Evolutionary conservation across 64 coral and sea anemone species (phyloP).

Genomic region (Trachythela sp.): DNA sequence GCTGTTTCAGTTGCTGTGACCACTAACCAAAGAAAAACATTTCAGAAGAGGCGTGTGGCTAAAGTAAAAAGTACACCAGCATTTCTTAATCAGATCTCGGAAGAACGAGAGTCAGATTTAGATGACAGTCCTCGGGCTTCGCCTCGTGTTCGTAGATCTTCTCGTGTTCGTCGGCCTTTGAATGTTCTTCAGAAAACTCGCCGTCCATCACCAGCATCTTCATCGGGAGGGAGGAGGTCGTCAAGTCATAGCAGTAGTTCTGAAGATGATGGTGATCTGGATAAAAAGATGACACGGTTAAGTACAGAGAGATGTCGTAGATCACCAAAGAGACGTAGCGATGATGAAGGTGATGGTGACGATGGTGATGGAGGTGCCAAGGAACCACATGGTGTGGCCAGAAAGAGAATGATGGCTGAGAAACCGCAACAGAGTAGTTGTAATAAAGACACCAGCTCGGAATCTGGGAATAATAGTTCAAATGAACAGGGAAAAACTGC

Average conservation of each 20-base stretch:
- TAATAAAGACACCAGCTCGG: background rate
- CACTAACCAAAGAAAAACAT: background rate
- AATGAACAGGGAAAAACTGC: background rate
- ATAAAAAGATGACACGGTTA: conserved; percentile 84
- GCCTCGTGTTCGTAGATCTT: conserved; percentile 51
- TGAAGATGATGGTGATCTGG: conserved; percentile 89
- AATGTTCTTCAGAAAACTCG: conserved; percentile 57
- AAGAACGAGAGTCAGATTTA: conserved; percentile 96
- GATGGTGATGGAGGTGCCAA: background rate
- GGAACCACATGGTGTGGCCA: background rate
- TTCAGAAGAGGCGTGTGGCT: conserved; percentile 34
- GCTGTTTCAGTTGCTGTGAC: background rate
- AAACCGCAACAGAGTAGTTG: background rate
- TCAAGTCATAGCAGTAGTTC: conserved; percentile 88
- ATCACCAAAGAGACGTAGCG: background rate
- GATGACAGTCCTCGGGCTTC: conserved; percentile 84
- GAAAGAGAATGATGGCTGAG: background rate
- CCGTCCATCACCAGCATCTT: conserved; percentile 74
- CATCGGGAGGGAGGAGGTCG: conserved; percentile 60
- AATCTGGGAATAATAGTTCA: background rate
- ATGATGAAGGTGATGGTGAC: conserved; percentile 19
- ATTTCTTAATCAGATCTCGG: conserved; percentile 77
- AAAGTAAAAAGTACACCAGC: conserved; percentile 75
- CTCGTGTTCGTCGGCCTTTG: background rate
- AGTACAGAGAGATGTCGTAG: conserved; percentile 47